These are phyloP conservation scores for Hirundo rustica DNA, from an alignment of 2,797 vertebrate species.

Conservation along the genomic window DNA sequence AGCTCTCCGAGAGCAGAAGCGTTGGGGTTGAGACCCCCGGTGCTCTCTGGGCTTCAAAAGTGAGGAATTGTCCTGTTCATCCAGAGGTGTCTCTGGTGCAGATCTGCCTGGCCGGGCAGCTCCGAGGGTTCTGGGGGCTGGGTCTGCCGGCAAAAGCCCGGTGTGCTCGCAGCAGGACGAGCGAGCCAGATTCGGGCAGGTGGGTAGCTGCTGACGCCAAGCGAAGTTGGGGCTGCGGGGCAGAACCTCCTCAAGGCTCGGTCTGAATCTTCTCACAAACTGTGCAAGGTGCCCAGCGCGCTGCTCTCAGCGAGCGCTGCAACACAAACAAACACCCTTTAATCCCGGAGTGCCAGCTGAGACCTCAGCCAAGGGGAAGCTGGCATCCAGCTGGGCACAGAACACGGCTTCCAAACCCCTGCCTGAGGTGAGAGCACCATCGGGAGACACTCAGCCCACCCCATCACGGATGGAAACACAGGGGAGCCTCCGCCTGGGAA, in stretches of 20 bases:
- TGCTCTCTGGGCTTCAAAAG: background rate
- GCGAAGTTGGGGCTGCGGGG: background rate
- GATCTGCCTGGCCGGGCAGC: background rate
- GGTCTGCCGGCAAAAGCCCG: background rate
- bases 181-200: background rate
- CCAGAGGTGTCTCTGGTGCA: background rate
- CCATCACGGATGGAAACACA: background rate
- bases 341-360: fast-evolving
- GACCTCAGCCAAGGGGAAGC: background rate
- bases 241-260: background rate
- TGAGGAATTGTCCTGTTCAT: background rate
- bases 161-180: background rate
- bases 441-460: background rate
- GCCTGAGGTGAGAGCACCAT: background rate
- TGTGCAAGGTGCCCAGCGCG: background rate
- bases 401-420: background rate
- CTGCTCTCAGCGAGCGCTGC: background rate
- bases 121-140: background rate
- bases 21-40: background rate
- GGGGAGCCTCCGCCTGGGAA: background rate
- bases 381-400: fast-evolving
- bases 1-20: no score
- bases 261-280: background rate
- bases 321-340: background rate
- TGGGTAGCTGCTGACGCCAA: background rate